phyloP scores from a whole-genome alignment of 2,888 invertebrate species.

The Torymus tubicola region DNA sequence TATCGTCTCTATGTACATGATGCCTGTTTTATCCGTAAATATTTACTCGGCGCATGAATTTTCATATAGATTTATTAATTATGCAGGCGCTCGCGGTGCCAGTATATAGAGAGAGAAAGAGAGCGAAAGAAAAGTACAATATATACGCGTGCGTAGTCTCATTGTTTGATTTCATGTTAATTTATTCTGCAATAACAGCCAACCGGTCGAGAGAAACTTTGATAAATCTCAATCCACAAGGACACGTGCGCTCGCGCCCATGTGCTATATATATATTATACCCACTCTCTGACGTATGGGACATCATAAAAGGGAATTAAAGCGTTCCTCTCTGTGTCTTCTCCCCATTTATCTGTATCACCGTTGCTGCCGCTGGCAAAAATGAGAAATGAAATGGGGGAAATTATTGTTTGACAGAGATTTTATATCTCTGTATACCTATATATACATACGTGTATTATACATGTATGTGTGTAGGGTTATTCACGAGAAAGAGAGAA shows the following conservation, averaged over 20 bases:
- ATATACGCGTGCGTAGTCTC: not conserved
- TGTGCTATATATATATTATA: no score
- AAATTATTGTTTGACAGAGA: slow-evolving; percentile 22
- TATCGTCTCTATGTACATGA: not conserved
- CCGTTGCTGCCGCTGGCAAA: not conserved
- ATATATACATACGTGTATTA: no score
- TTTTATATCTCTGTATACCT: no score
- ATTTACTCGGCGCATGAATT: not conserved
- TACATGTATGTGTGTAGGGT: no score
- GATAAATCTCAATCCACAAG: slow-evolving; percentile 36
- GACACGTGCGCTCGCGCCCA: not conserved
- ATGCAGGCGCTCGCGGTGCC: not conserved
- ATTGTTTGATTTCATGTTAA: slow-evolving; percentile 31
- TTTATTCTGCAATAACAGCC: slow-evolving; percentile 6
- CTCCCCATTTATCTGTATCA: slow-evolving; percentile 32
- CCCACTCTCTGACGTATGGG: not conserved
- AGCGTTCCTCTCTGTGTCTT: not conserved
- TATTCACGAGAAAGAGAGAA: no score
- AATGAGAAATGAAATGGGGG: slow-evolving; percentile 27
- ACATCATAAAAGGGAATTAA: slow-evolving; percentile 25
- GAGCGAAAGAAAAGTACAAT: no score
- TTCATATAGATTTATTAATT: slow-evolving; percentile 24
- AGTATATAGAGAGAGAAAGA: no score
- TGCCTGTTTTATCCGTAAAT: not conserved
- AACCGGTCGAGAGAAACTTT: not conserved